phyloP scores from a whole-genome alignment of 2,797 vertebrate species.

The Thalassophryne amazonica region DNA sequence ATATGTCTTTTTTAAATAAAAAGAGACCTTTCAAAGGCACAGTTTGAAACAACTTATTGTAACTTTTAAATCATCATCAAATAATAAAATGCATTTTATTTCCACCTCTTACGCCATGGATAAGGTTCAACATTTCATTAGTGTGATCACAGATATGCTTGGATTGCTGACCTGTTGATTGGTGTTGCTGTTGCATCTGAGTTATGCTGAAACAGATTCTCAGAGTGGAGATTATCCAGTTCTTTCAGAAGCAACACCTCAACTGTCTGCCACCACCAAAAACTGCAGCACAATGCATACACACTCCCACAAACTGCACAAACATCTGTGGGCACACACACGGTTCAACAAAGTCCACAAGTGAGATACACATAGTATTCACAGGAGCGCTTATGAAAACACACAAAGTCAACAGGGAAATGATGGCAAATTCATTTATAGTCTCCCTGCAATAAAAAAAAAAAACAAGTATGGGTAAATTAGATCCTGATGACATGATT shows the following conservation, averaged over 20 bases:
- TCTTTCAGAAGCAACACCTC: conserved; percentile 16
- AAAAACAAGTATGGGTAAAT: conserved; percentile 26
- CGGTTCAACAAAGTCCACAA: no score
- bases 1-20: no score
- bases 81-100: no score
- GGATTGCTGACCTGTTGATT: conserved; percentile 8
- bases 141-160: background rate
- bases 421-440: conserved; percentile 33
- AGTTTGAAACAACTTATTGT: no score
- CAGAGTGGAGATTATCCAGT: conserved; percentile 23
- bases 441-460: conserved; percentile 31
- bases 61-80: no score
- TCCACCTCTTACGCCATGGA: no score
- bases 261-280: conserved; percentile 10
- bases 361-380: background rate
- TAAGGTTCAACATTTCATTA: no score
- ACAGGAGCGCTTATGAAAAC: background rate
- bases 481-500: conserved; percentile 36
- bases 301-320: background rate
- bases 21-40: no score
- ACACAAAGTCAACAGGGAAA: conserved; percentile 13
- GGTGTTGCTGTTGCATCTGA: background rate
- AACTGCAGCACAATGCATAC: conserved; percentile 1
- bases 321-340: background rate
- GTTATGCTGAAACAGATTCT: conserved; percentile 13